These are phyloP conservation scores for Anoura caudifer DNA, from an alignment of 2,113 vertebrate genomes.

Conservation along the genomic window DNA sequence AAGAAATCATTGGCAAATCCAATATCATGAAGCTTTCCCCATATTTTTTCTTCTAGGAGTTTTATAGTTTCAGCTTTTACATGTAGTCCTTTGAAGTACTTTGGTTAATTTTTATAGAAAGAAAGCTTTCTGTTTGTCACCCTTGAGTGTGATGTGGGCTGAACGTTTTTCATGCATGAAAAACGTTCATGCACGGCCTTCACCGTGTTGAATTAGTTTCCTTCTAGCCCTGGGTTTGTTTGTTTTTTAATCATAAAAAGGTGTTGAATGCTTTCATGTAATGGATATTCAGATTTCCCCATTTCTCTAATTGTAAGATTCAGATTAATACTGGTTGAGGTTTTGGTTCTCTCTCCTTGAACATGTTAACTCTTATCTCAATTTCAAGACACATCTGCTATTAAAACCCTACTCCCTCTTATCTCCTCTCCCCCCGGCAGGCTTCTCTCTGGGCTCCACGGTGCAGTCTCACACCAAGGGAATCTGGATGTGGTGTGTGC, in stretches of 20 bases:
- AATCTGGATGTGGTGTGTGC: slow-evolving; percentile 80
- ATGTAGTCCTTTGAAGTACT: neutral
- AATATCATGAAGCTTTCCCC: neutral
- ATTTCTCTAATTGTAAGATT: neutral
- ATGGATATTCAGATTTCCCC: neutral
- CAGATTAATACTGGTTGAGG: neutral
- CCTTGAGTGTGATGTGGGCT: neutral
- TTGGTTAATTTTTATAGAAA: neutral
- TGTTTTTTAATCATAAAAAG: neutral
- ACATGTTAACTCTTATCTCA: neutral
- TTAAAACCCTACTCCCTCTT: neutral
- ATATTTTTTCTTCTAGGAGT: neutral
- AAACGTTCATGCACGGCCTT: neutral
- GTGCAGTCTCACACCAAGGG: slow-evolving; percentile 80
- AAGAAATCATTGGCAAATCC: neutral
- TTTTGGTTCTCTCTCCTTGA: neutral
- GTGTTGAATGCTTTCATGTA: neutral
- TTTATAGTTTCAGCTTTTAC: neutral
- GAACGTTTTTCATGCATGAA: neutral
- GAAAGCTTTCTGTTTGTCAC: neutral
- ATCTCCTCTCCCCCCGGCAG: slow-evolving; percentile 3
- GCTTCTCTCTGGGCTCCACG: slow-evolving; percentile 79
- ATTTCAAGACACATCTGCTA: neutral
- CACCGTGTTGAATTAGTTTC: neutral
- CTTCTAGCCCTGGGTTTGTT: neutral